Base-by-base conservation (phyloP, 2,797 vertebrate genomes). In the Natrix natrix region DNA sequence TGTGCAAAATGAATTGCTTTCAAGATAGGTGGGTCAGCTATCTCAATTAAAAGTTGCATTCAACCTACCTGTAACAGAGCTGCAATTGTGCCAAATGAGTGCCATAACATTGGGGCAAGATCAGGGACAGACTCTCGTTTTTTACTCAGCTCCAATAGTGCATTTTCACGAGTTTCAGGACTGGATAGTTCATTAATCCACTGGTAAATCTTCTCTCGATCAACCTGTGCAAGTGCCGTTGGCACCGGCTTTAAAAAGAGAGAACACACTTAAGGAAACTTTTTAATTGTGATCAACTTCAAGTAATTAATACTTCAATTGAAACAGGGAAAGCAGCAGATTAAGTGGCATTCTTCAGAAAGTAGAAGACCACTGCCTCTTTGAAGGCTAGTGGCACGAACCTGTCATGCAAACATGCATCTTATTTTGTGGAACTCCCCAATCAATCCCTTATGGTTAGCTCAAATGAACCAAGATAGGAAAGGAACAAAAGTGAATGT, bases 161-260 rank as follows among this genome's bases (percentile, higher is more conserved):
- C 99, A 56, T 99, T 99, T 96, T 99, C 99, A 78, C 99, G 98
- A 0, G 99, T 99, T 96, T 99, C 99, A 0, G 99, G 99, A 95
- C 99, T 99, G 86, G 99, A 99, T 91, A 99, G 96, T 97, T 99
- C 99, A 63, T 99, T 99, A 97, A 99, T 99, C 99, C 99, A 99
- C 59, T 99, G 99, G 96, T 99, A 99, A 96, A 99, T 99, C 97
- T 99, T 99, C 95, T 99, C 99, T 5, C 99, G 97, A 96, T 99
- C 99, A 90, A 99, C 99, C 95, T 99, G 99, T 90, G 99, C 99
- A 97, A 99, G 98, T 1, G 99, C 98, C 92, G 99, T 99, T 94
- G 98, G 99, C 97, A 99, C 99, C 96, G 99, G 98, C 99, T 99
- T 86, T 95, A 7, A 94, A 95, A n/a, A 89, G 60, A 94, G 55